Percentiles rank a stretch among this genome's conserved stretches.
Evolutionary conservation across 2,113 vertebrate genomes (phyloP).

Genomic region (Anas platyrhynchos): DNA sequence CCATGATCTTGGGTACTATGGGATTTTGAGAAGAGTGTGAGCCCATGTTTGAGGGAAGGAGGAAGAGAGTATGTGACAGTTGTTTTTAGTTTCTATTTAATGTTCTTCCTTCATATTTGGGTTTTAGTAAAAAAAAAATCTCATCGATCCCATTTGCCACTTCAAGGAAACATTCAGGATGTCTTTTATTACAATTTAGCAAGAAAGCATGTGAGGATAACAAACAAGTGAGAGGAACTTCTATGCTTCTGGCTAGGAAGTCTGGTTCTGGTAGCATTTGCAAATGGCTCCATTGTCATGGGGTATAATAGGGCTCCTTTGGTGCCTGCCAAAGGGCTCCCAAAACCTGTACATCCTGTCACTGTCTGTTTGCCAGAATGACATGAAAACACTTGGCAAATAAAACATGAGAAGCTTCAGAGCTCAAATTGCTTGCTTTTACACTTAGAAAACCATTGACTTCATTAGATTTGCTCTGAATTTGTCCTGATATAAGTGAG

Average conservation of each 20-base stretch:
- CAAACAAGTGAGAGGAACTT: neutral
- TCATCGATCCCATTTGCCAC: neutral
- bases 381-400: conserved; percentile 48
- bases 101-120: neutral
- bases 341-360: conserved; percentile 42
- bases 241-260: neutral
- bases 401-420: conserved; percentile 26
- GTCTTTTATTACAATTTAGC: neutral
- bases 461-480: neutral
- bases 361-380: conserved; percentile 28
- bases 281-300: conserved; percentile 6
- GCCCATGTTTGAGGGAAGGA: neutral
- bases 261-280: neutral
- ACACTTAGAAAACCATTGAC: neutral
- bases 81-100: neutral
- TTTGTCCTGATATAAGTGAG: neutral
- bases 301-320: conserved; percentile 10
- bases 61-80: fast-evolving
- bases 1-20: neutral
- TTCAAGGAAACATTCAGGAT: neutral
- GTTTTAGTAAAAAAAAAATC: neutral
- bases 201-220: neutral
- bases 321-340: conserved; percentile 34
- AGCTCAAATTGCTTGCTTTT: neutral
- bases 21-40: neutral